A percentile compares a stretch with the other conserved stretches of the same genome.
phyloP scores from a whole-genome alignment of 2,888 invertebrate species.

The Heliconius charithonia region DNA sequence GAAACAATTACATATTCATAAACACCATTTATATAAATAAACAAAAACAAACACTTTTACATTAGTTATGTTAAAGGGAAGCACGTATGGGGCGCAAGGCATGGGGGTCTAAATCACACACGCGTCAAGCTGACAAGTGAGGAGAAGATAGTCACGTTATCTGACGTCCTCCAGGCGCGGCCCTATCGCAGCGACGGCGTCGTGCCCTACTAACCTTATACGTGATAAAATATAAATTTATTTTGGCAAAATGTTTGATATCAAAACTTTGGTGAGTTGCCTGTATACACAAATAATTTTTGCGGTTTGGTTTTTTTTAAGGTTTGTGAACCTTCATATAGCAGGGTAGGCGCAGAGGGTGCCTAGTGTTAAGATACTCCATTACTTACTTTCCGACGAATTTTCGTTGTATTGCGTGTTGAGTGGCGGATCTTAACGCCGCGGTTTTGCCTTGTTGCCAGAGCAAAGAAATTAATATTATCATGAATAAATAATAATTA shows the following conservation, averaged over 20 bases:
- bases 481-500: too few relatives aligned
- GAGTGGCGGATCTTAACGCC: too few relatives aligned
- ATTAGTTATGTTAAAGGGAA: slow-evolving; percentile 14
- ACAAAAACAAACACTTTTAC: neutral
- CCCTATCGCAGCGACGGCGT: slow-evolving; percentile 23
- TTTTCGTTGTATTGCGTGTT: too few relatives aligned
- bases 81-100: neutral
- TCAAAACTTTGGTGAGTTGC: neutral
- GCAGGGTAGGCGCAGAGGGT: too few relatives aligned
- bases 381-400: too few relatives aligned
- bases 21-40: neutral
- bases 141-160: slow-evolving; percentile 33
- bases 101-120: slow-evolving; percentile 8
- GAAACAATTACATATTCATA: too few relatives aligned
- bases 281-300: neutral
- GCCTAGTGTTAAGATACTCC: too few relatives aligned
- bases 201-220: slow-evolving; percentile 33
- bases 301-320: too few relatives aligned
- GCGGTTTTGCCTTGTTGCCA: too few relatives aligned
- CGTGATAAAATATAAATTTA: slow-evolving; percentile 17
- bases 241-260: neutral
- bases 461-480: too few relatives aligned
- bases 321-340: too few relatives aligned
- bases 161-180: slow-evolving; percentile 27
- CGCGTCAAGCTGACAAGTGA: slow-evolving; percentile 34